Evolutionary conservation across 2,888 invertebrate genomes (phyloP).

Genomic region (Oscheius sp.): DNA sequence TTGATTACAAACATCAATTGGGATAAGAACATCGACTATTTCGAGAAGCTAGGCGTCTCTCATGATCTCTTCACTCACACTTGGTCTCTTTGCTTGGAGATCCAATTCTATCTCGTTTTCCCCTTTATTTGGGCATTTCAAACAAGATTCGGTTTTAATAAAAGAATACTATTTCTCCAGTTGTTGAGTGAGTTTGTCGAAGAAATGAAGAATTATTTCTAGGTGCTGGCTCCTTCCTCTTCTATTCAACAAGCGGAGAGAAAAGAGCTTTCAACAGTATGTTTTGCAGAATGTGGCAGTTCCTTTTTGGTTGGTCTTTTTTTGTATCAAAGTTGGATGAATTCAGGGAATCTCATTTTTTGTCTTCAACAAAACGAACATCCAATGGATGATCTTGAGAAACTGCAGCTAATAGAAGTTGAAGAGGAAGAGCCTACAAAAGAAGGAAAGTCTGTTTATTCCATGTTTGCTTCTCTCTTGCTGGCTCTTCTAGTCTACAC

Average conservation of each 20-base stretch:
- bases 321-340: not conserved
- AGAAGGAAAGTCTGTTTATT: not conserved
- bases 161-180: too few relatives aligned
- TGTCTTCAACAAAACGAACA: not conserved
- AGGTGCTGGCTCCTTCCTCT: not conserved
- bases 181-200: too few relatives aligned
- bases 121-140: not conserved
- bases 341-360: not conserved
- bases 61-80: slow-evolving; percentile 18
- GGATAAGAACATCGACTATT: not conserved
- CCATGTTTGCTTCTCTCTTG: not conserved
- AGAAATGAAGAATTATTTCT: too few relatives aligned
- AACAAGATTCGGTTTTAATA: too few relatives aligned
- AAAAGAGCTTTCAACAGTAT: not conserved
- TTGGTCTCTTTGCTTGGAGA: slow-evolving; percentile 13
- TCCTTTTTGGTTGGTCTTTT: not conserved
- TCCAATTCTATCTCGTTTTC: slow-evolving; percentile 16
- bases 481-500: not conserved
- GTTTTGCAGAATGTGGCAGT: not conserved
- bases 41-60: slow-evolving; percentile 3
- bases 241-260: not conserved
- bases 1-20: not conserved
- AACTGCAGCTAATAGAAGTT: not conserved
- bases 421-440: not conserved
- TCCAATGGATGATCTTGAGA: not conserved